phyloP scores from a whole-genome alignment of 2,888 invertebrate genomes.

The Drosophila nigritarsus region DNA sequence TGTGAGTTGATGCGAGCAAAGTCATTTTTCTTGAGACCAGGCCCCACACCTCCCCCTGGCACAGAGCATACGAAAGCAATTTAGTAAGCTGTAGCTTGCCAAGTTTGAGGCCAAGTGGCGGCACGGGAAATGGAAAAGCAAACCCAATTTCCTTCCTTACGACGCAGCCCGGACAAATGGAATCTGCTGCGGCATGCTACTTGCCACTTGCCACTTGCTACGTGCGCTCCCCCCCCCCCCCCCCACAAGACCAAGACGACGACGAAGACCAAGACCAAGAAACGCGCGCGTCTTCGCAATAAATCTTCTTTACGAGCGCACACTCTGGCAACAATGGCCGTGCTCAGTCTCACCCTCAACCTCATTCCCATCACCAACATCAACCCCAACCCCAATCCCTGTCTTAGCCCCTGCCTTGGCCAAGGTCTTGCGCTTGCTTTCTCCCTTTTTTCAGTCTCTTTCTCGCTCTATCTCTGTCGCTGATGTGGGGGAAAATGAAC shows the following conservation, averaged over 20 bases:
- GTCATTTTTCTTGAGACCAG: slow-evolving; percentile 75
- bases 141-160: slow-evolving; percentile 77
- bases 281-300: slow-evolving; percentile 84
- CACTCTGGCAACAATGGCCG: slow-evolving; percentile 84
- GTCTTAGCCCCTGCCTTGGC: slow-evolving; percentile 25
- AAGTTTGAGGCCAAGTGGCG: slow-evolving; percentile 58
- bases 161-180: slow-evolving; percentile 66
- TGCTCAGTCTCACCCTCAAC: slow-evolving; percentile 50
- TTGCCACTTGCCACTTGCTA: slow-evolving; percentile 73
- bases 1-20: slow-evolving; percentile 52
- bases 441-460: not conserved
- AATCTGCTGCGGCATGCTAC: slow-evolving; percentile 63
- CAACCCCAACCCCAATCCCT: slow-evolving; percentile 7
- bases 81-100: slow-evolving; percentile 71
- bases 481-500: slow-evolving; percentile 78
- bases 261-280: slow-evolving; percentile 76
- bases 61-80: slow-evolving; percentile 65
- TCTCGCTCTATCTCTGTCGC: not conserved
- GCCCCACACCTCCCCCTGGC: slow-evolving; percentile 12
- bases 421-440: slow-evolving; percentile 21
- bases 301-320: slow-evolving; percentile 85
- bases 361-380: slow-evolving; percentile 19
- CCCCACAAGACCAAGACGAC: slow-evolving; percentile 67
- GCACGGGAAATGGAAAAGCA: slow-evolving; percentile 70
- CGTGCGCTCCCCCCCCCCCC: slow-evolving; percentile 63